A percentile compares a stretch with the other conserved stretches of the same genome.
Conservation (phyloP, 2,888 invertebrate genomes). For the Cistogaster globosa region DNA sequence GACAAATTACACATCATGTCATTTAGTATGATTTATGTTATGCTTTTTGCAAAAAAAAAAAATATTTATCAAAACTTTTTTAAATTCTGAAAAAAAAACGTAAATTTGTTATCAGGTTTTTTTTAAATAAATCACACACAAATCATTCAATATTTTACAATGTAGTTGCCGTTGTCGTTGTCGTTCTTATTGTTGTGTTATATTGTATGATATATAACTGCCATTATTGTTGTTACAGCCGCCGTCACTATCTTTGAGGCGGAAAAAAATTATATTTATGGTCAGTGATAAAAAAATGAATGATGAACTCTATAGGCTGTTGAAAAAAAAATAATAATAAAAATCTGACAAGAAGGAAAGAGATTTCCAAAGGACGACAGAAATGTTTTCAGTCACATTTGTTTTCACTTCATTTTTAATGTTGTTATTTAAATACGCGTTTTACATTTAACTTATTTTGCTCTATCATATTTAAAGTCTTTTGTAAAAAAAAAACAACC, state of each 20-base stretch:
- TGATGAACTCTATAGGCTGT: conserved; percentile 10
- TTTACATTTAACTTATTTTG: too few relatives aligned
- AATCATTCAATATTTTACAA: conserved; percentile 53
- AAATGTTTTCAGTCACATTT: neutral
- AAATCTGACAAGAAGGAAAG: neutral
- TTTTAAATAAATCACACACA: conserved; percentile 53
- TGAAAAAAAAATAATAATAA: neutral
- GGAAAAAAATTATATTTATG: conserved; percentile 56
- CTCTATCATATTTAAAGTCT: too few relatives aligned
- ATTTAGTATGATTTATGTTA: conserved; percentile 55
- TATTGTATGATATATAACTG: conserved; percentile 66
- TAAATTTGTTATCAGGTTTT: neutral
- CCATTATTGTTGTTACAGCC: conserved; percentile 62
- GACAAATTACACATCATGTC: conserved; percentile 50
- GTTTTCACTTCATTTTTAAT: too few relatives aligned
- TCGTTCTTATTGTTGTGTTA: conserved; percentile 17
- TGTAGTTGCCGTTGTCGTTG: conserved; percentile 24
- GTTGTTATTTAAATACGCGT: too few relatives aligned
- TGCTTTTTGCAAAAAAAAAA: conserved; percentile 26
- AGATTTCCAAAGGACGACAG: neutral
- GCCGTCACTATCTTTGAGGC: conserved; percentile 57
- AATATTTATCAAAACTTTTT: conserved; percentile 4
- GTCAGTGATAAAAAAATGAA: conserved; percentile 49
- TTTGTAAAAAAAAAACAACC: too few relatives aligned
- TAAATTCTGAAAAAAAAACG: conserved; percentile 12